Conservation (phyloP, 1,140 invertebrate genomes). For the Eumeta japonica region DNA sequence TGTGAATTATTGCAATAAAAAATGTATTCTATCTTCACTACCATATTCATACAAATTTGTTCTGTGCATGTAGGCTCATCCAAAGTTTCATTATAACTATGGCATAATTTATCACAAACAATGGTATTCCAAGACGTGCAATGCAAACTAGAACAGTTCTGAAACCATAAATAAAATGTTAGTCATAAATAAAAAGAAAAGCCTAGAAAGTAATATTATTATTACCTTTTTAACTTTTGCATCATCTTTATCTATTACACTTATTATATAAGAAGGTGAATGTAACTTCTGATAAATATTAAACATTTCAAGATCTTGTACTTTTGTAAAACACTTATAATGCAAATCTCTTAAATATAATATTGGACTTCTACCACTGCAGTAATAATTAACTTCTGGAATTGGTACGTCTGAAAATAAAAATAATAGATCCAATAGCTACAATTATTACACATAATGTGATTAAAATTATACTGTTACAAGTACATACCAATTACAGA, state of each 20-base stretch:
- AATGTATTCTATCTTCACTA: conserved; percentile 26
- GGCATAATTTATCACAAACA: conserved; percentile 24
- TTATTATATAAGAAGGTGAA: too few species aligned
- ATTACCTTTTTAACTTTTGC: too few species aligned
- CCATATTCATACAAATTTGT: conserved; percentile 28
- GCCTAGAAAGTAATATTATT: too few species aligned
- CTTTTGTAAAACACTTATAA: conserved; percentile 33
- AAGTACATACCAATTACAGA: conserved; percentile 25
- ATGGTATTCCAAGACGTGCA: conserved; percentile 34
- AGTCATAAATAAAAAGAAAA: too few species aligned
- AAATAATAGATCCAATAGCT: too few species aligned
- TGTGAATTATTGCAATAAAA: conserved; percentile 31
- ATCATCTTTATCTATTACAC: too few species aligned
- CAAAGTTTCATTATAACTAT: conserved; percentile 21
- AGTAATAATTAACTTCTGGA: conserved; percentile 31
- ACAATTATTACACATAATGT: too few species aligned
- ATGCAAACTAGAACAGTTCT: conserved; percentile 36
- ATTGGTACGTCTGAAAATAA: conserved; percentile 27
- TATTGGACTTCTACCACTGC: conserved; percentile 27
- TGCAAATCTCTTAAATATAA: conserved; percentile 34
- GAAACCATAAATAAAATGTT: too few species aligned
- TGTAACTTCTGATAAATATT: too few species aligned
- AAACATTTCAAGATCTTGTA: conserved; percentile 39
- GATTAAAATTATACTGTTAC: too few species aligned
- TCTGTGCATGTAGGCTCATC: conserved; percentile 31